Base-by-base conservation (phyloP, 2,113 vertebrate genomes). In the Lathamus discolor region DNA sequence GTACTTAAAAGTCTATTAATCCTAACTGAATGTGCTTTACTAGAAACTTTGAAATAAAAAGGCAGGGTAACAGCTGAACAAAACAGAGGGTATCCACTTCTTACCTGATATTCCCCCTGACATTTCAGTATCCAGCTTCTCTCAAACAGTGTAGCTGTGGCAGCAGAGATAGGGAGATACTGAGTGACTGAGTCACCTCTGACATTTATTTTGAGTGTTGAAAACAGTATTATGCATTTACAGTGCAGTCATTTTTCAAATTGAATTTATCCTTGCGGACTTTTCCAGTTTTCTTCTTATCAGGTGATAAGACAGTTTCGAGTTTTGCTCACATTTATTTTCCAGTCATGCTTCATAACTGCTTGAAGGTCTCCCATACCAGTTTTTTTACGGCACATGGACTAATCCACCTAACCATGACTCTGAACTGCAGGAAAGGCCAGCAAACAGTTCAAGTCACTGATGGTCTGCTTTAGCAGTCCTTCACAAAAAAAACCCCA, bases 141-240 rank as follows among this genome's bases (percentile, higher is more conserved):
- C 93, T 97, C 86, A 76, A 84, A 75, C 48, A 39, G 17, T 19
- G 59, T 78, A 90, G 59, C 88, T 70, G 69, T 22, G 10, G 59
- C 62, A 91, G 86, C 57, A 90, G 49, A 95, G 86, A 94, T 93
- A 72, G 81, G 39, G 75, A 92, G 95, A 97, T 96, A 95, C 1
- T 25, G 75, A 95, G 54, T 88, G 92, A 95, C 95, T 93, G 83
- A 86, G 43, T 89, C 86, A 92, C 73, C 80, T 83, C 82, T 96
- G 95, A 96, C 95, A 97, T 97, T 97, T 97, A 95, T 97, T 93
- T 88, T 92, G 69, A 93, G 83, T 80, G 89, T 88, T 95, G 59
- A 82, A 95, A 96, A 95, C 63, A 88, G 57, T 96, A 92, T 95
- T 93, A 95, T 76, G 66, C 78, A 92, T 88, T 86, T 95, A 86